Evolutionary conservation across 1,140 invertebrate genomes (phyloP), one percentile per base, ranked within the genome.

Genomic region (Heliconius congener): DNA sequence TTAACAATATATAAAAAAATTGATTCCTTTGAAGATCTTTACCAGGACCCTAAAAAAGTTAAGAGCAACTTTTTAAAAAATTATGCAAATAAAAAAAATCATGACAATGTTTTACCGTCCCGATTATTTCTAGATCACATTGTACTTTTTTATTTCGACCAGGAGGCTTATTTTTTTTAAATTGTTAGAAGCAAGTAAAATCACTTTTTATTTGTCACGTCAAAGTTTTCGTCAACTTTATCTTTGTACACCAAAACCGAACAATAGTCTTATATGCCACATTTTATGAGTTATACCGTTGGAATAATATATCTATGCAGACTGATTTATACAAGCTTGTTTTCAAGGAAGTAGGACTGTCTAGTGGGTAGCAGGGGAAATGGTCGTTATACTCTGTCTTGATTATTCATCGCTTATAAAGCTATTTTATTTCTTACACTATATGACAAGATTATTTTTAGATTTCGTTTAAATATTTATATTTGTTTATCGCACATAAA

Each of bases 1-100:
- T 73, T 79, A 66, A 74, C 66, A 75, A 37, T 75, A 75, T 19
- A 39, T 34, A 71, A 37, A 13, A 71, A 71, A 39, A 71, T 71
- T 71, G 70, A 71, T 71, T 71, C 71, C 71, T 71, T 71, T 37
- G 30, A 71, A 71, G 16, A n/a, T 1, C 16, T 66, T 66, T 66
- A 27, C 0, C 8, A 27, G 19, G 3, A 3, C 6, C 6, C 9
- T n/a, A 8, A 57, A 23, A 34, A 23, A 57, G 55, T 23, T n/a
- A 46, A 1, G 42, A 55, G 16, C 13, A 6, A n/a, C 52, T 55
- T 55, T 55, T 55, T n/a, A 46, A 16, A 46, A 46, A 46, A 46
- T 46, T 13, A 13, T 13, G 13, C 42, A 46, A 46, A 46, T 13
- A 46, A 46, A 46, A 34, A 23, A 34, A 34, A 0, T 34, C 34